Percentiles rank a stretch among this genome's conserved stretches.
These are phyloP conservation scores for Hestina assimilis DNA, from an alignment of 1,140 invertebrate species.

Conservation along the genomic window DNA sequence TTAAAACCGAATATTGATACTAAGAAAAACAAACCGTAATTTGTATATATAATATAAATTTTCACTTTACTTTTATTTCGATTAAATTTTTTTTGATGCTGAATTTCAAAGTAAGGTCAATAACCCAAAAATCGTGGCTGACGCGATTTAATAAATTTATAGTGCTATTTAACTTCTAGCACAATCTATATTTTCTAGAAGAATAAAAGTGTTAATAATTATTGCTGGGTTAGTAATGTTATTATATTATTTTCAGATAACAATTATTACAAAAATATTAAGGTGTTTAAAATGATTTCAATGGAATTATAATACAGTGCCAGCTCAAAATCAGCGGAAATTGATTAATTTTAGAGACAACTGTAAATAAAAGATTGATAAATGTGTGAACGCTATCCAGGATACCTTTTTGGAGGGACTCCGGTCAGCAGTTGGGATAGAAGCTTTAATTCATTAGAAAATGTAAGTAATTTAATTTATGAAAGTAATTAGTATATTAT, in stretches of 20 bases:
- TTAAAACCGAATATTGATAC: constrained; percentile 4
- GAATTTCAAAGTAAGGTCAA: constrained; percentile 9
- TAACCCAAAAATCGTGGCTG: constrained; percentile 7
- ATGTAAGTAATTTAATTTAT: constrained; percentile 50
- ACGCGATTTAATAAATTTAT: constrained; percentile 2
- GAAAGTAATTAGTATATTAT: background rate
- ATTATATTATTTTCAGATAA: constrained; percentile 14
- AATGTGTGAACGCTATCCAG: constrained; percentile 70
- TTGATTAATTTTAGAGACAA: constrained; percentile 27
- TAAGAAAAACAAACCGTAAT: no score
- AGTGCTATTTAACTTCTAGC: background rate
- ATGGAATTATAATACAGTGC: constrained; percentile 42
- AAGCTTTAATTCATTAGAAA: constrained; percentile 67
- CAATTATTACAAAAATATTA: background rate
- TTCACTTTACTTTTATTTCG: no score
- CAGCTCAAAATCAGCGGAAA: constrained; percentile 35
- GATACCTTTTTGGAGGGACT: constrained; percentile 64
- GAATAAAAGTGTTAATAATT: background rate
- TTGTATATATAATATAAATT: no score
- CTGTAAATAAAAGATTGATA: constrained; percentile 43
- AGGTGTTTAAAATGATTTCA: constrained; percentile 14
- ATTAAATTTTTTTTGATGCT: no score
- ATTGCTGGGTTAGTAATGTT: background rate
- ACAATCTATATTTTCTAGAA: no score
- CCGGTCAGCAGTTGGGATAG: constrained; percentile 74